Conservation (phyloP, 2,113 vertebrate species). For the Eubucco bourcierii region DNA sequence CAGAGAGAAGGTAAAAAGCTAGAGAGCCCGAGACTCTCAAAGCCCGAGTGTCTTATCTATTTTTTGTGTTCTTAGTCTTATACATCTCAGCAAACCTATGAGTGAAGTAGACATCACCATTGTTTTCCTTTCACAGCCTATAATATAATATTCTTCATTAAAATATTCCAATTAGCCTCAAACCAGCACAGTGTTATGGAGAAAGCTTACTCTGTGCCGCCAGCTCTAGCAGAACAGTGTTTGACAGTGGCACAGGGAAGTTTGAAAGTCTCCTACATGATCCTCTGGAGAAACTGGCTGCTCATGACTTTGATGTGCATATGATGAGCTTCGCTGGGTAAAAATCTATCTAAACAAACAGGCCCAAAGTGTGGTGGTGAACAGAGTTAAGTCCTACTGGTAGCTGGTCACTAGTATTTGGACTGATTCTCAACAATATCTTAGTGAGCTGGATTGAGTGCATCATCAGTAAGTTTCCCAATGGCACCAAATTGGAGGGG, state of each 20-base stretch:
- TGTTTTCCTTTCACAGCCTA: too few relatives aligned
- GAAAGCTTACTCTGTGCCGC: background rate
- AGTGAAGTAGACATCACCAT: too few relatives aligned
- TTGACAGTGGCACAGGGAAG: background rate
- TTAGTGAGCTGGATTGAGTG: background rate
- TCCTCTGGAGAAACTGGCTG: background rate
- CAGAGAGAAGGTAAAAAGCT: too few relatives aligned
- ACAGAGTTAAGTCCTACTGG: background rate
- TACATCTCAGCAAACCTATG: too few relatives aligned
- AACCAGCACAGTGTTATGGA: background rate
- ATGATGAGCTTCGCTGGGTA: accelerated
- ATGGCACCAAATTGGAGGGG: accelerated
- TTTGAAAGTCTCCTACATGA: background rate
- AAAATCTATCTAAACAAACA: accelerated
- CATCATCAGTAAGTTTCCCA: background rate
- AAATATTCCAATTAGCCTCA: too few relatives aligned
- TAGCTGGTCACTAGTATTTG: accelerated
- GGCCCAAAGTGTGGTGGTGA: background rate
- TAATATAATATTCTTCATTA: too few relatives aligned
- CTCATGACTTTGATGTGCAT: accelerated
- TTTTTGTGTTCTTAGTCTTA: too few relatives aligned
- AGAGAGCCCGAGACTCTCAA: too few relatives aligned
- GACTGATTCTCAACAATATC: background rate
- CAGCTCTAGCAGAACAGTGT: background rate
- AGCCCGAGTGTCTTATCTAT: too few relatives aligned